Evolutionary conservation across 1,140 invertebrate genomes (phyloP).

Genomic region (Oryzaephilus surinamensis): DNA sequence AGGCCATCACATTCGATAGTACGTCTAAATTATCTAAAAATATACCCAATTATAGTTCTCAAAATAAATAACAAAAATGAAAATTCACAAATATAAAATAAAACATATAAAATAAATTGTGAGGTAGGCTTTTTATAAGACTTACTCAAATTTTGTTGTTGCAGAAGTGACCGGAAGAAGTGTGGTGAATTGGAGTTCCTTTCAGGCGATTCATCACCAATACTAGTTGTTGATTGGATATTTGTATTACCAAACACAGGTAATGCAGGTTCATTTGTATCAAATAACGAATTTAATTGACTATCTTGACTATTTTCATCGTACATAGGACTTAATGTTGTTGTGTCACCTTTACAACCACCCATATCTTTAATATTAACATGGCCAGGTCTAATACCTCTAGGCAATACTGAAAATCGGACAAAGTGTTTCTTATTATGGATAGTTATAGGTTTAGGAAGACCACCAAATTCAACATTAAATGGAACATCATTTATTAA

Average conservation of each 20-base stretch:
- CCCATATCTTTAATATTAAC: slow-evolving; percentile 61
- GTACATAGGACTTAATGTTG: background rate
- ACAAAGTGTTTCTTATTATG: slow-evolving; percentile 74
- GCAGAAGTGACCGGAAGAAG: slow-evolving; percentile 23
- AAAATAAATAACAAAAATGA: background rate
- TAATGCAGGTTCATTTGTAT: slow-evolving; percentile 11
- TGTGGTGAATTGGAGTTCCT: slow-evolving; percentile 28
- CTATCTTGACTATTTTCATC: slow-evolving; percentile 8
- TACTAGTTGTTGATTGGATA: slow-evolving; percentile 8
- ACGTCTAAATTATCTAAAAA: slow-evolving; percentile 43
- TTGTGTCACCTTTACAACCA: background rate
- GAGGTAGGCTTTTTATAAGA: slow-evolving; percentile 11
- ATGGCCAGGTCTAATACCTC: slow-evolving; percentile 56
- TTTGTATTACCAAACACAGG: slow-evolving; percentile 8
- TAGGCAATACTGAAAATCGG: slow-evolving; percentile 67
- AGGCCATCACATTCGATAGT: slow-evolving; percentile 51
- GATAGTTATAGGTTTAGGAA: slow-evolving; percentile 78
- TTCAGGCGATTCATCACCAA: slow-evolving; percentile 22
- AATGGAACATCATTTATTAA: slow-evolving; percentile 77
- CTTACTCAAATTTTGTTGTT: slow-evolving; percentile 32
- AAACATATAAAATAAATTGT: slow-evolving; percentile 8
- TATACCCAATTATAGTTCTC: background rate
- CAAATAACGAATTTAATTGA: slow-evolving; percentile 4
- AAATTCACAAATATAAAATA: background rate
- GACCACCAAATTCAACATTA: slow-evolving; percentile 79